phyloP scores from a whole-genome alignment of 2,888 invertebrate genomes.

The Tortrix viridana region DNA sequence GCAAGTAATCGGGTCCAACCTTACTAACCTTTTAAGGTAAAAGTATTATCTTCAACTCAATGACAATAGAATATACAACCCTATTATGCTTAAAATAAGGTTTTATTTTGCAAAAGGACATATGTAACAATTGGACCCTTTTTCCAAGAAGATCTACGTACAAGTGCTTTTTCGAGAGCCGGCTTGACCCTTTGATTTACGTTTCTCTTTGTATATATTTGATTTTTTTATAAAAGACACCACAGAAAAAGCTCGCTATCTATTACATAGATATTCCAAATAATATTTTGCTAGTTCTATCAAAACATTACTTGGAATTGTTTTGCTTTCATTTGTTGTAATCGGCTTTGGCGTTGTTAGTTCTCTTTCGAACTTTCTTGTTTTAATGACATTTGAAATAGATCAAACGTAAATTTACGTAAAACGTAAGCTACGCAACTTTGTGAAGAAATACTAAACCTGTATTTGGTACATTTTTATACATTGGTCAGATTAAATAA shows the following conservation, averaged over 20 bases:
- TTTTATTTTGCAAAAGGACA: no score
- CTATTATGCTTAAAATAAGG: no score
- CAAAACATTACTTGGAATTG: slow-evolving; percentile 6
- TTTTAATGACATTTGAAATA: background rate
- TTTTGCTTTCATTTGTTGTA: background rate
- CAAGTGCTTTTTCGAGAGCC: slow-evolving; percentile 2
- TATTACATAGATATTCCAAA: slow-evolving; percentile 16
- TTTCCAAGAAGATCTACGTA: background rate
- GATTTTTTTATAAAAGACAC: slow-evolving; percentile 19
- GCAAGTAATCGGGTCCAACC: background rate
- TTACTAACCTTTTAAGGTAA: no score
- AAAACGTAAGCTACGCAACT: no score
- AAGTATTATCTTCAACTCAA: no score
- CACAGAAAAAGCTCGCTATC: slow-evolving; percentile 17
- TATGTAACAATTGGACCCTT: no score
- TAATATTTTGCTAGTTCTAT: slow-evolving; percentile 8
- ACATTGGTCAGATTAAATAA: no score
- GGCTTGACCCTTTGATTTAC: slow-evolving; percentile 29
- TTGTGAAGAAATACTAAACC: no score
- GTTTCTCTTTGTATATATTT: slow-evolving; percentile 31
- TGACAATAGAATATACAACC: no score
- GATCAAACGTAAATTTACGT: no score
- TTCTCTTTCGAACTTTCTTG: background rate
- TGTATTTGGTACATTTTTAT: no score
- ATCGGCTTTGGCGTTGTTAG: slow-evolving; percentile 5